phyloP scores from a whole-genome alignment of 2,888 invertebrate genomes.

The Monoplex corrugatus region DNA sequence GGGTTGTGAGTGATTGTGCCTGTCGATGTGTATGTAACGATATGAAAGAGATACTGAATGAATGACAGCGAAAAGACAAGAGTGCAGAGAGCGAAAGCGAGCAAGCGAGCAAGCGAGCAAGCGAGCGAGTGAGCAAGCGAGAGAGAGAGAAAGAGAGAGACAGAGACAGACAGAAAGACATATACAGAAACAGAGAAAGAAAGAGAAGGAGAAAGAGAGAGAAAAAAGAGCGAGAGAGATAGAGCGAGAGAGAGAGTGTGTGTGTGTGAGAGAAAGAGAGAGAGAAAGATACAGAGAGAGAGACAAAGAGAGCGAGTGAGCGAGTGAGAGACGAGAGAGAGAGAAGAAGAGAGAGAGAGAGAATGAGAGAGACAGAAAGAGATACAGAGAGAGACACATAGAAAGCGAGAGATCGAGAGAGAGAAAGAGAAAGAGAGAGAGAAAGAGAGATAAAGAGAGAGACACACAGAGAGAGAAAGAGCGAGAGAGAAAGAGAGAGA shows the following conservation, averaged over 20 bases:
- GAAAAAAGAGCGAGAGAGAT: too few species aligned
- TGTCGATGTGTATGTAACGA: not conserved
- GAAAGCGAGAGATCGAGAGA: too few species aligned
- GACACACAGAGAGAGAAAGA: not conserved
- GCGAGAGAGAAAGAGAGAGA: too few species aligned
- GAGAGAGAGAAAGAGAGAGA: not conserved
- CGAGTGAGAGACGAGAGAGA: too few species aligned
- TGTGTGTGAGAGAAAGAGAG: not conserved
- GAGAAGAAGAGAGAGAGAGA: not conserved
- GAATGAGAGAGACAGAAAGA: not conserved
- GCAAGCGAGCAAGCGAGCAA: too few species aligned
- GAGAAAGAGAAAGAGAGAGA: too few species aligned
- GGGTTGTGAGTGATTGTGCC: not conserved
- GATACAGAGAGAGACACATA: too few species aligned
- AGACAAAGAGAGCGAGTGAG: too few species aligned
- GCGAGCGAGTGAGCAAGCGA: not conserved
- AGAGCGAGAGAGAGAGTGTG: not conserved
- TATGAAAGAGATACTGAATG: not conserved
- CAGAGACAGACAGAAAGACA: too few species aligned
- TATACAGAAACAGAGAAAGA: too few species aligned
- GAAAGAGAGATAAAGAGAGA: not conserved
- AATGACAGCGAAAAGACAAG: not conserved
- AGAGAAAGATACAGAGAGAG: too few species aligned
- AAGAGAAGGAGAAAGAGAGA: too few species aligned
- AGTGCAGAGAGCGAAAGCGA: not conserved